Evolutionary conservation across 2,797 vertebrate species (phyloP), one percentile per base, ranked within the genome.

Genomic region (Sebastolobus alascanus): DNA sequence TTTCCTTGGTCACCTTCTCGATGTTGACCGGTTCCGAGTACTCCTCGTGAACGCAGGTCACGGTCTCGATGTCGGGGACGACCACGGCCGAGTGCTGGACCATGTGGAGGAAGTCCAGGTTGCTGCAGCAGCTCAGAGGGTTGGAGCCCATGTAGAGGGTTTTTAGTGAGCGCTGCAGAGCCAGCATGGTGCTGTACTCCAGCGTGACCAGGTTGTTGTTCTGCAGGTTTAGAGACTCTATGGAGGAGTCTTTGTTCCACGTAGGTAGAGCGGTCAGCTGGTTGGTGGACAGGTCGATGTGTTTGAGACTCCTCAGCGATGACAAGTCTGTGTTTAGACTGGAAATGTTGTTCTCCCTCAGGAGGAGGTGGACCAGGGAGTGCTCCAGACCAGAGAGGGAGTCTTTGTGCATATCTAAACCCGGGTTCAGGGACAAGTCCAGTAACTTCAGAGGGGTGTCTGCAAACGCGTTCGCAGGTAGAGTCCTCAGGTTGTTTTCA

Each of bases 61-160:
- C 95, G 0, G 90, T 92, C 66, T 96, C 95, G 1, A 96, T 93
- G 1, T 96, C 96, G 0, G 96, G 94, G 43, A 99, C 95, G 0
- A 93, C 91, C 84, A 99, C 95, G 0, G 92, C 91, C 1, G 96
- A 96, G 79, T 93, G 94, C 84, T 96, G 96, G 43, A 98, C 93
- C 93, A 98, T 95, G 1, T 94, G 93, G 0, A 97, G 94, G 29
- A 98, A 95, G 92, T 94, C 96, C 13, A 94, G 83, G 31, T 98
- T 99, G 73, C 94, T 95, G 1, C 98, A 99, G 95, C 98, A 99
- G 84, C 81, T 96, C 16, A 99, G 96, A 0, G 98, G 98, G 82
- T 99, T 99, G 11, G 97, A 97, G 3, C 96, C 92, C 70, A 99
- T 92, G 89, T 98, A 97, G 40, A 99, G 93, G 29, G 95, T 97